Evolutionary conservation across 2,797 vertebrate species (phyloP).

Genomic region (Serranus cabrilla): DNA sequence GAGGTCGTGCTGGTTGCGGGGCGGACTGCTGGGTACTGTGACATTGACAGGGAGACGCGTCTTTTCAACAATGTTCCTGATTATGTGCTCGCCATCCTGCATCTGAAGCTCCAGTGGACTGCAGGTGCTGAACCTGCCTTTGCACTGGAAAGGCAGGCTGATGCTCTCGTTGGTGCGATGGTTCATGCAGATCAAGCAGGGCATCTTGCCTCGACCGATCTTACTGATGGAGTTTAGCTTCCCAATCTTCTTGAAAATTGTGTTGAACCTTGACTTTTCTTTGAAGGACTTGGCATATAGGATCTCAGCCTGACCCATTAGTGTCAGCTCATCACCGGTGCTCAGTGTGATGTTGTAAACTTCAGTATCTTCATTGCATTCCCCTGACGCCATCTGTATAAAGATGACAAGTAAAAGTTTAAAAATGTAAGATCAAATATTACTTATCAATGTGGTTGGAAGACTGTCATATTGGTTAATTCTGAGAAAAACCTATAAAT

Average conservation of each 20-base stretch:
- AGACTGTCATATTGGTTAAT: no score
- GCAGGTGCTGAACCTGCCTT: constrained; percentile 96
- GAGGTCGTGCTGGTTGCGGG: constrained; percentile 95
- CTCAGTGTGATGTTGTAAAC: constrained; percentile 98
- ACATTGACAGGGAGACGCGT: constrained; percentile 97
- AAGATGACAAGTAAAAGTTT: constrained; percentile 23
- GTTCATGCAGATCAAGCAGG: constrained; percentile 99
- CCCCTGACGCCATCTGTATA: constrained; percentile 95
- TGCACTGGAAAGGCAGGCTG: constrained; percentile 98
- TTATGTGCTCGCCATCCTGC: constrained; percentile 98
- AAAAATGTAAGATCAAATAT: no score
- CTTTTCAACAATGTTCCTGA: constrained; percentile 98
- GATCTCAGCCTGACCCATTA: constrained; percentile 99
- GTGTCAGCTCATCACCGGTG: constrained; percentile 96
- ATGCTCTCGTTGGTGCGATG: constrained; percentile 99
- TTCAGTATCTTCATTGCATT: constrained; percentile 98
- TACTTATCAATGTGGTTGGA: no score
- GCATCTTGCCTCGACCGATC: constrained; percentile 97
- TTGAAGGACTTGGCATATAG: constrained; percentile 96
- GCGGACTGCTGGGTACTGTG: constrained; percentile 92
- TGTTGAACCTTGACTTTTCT: constrained; percentile 97
- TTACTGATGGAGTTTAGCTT: constrained; percentile 97
- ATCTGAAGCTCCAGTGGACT: constrained; percentile 98
- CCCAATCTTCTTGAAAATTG: constrained; percentile 97
- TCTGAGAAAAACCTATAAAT: background rate